These are phyloP conservation scores for Dromius quadrimaculatus DNA, from an alignment of 2,888 invertebrate genomes.

Conservation along the genomic window DNA sequence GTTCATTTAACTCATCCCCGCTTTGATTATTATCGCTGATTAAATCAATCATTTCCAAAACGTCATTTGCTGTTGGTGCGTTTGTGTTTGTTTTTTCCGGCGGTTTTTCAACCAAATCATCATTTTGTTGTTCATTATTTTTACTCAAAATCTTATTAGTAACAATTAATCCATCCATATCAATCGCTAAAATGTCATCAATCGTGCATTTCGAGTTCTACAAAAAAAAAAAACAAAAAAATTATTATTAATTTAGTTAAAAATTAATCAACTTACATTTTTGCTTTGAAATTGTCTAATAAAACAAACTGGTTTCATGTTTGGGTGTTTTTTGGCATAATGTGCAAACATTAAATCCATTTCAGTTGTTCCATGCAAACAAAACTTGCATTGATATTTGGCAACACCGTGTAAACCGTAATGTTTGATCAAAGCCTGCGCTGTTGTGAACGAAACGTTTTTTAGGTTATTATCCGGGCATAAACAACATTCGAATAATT, in stretches of 20 bases:
- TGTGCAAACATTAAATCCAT: slow-evolving; percentile 67
- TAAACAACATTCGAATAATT: slow-evolving; percentile 4
- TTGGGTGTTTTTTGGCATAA: slow-evolving; percentile 66
- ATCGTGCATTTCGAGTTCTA: too few relatives aligned
- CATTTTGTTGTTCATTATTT: neutral
- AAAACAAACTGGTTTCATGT: slow-evolving; percentile 7
- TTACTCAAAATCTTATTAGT: neutral
- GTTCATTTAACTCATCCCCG: slow-evolving; percentile 50
- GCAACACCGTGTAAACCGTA: slow-evolving; percentile 65
- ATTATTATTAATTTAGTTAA: neutral
- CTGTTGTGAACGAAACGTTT: neutral
- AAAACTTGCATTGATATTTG: slow-evolving; percentile 69
- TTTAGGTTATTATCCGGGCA: neutral
- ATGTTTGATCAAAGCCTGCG: slow-evolving; percentile 63
- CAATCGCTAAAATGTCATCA: neutral
- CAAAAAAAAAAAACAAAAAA: neutral
- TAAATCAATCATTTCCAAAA: slow-evolving; percentile 31
- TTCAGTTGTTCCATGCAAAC: slow-evolving; percentile 64
- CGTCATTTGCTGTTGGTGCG: too few relatives aligned
- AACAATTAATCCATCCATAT: neutral
- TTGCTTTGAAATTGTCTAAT: slow-evolving; percentile 12
- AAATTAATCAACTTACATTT: slow-evolving; percentile 10
- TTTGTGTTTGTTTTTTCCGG: too few relatives aligned
- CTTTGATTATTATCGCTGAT: slow-evolving; percentile 1
- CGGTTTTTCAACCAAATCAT: neutral